phyloP scores from a whole-genome alignment of 1,140 invertebrate species.

The Venturia canescens region DNA sequence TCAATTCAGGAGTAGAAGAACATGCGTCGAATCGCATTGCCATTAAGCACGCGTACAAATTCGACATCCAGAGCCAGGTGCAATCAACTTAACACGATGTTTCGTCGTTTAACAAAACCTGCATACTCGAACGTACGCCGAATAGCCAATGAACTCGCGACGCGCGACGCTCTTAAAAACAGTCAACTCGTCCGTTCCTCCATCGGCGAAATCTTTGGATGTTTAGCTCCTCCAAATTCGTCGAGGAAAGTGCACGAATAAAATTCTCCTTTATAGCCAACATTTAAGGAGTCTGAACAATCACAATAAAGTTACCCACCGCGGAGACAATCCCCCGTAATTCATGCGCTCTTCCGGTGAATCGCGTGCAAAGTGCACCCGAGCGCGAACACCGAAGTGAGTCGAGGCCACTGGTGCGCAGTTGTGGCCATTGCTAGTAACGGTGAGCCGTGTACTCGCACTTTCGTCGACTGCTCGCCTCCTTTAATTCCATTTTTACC shows the following conservation, averaged over 20 bases:
- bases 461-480: neutral
- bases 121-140: constrained; percentile 9
- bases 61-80: neutral
- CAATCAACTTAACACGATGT: constrained; percentile 43
- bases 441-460: constrained; percentile 21
- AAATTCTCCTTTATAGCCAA: too few relatives aligned
- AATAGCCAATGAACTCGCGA: constrained; percentile 27
- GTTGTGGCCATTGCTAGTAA: constrained; percentile 56
- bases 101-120: neutral
- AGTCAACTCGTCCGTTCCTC: neutral
- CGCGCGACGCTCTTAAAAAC: neutral
- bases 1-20: too few relatives aligned
- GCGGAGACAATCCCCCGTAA: too few relatives aligned
- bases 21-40: too few relatives aligned
- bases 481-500: too few relatives aligned
- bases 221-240: neutral
- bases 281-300: too few relatives aligned
- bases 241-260: too few relatives aligned
- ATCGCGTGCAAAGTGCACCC: constrained; percentile 42
- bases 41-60: neutral
- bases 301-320: too few relatives aligned
- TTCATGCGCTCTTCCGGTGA: neutral
- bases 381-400: constrained; percentile 63
- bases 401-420: constrained; percentile 59
- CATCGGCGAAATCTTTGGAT: neutral